These are phyloP conservation scores for Hyperoplus lanceolatus DNA, from an alignment of 2,797 vertebrate genomes.

Conservation along the genomic window DNA sequence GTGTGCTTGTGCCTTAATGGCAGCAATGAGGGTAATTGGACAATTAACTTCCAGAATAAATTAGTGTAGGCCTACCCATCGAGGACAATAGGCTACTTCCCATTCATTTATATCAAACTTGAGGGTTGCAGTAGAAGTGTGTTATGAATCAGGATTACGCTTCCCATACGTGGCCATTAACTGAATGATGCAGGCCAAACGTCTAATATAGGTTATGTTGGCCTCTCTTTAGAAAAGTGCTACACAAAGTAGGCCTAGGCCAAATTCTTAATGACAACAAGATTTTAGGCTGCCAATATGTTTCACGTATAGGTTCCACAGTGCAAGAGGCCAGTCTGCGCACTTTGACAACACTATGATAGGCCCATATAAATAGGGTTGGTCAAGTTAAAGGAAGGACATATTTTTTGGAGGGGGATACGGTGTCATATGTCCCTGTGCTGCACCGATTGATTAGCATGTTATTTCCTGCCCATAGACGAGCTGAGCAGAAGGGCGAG, in stretches of 20 bases:
- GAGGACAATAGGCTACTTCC: not conserved
- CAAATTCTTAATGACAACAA: not conserved
- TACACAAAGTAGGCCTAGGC: no score
- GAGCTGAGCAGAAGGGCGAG: conserved; percentile 36
- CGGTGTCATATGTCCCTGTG: no score
- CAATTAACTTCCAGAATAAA: not conserved
- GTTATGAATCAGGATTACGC: not conserved
- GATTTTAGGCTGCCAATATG: not conserved
- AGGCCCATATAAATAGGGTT: not conserved
- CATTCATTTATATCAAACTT: not conserved
- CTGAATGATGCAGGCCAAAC: not conserved
- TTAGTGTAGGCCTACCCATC: not conserved
- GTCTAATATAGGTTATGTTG: not conserved
- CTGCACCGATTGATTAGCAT: not conserved
- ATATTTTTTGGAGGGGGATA: no score
- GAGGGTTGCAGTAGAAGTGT: not conserved
- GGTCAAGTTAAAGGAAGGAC: not conserved
- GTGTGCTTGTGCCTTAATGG: not conserved
- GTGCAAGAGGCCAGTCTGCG: conserved; percentile 57
- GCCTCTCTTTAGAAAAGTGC: not conserved
- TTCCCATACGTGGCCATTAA: not conserved
- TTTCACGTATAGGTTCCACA: conserved; percentile 5
- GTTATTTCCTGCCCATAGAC: not conserved
- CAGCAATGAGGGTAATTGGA: not conserved
- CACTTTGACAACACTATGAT: conserved; percentile 36